These are phyloP conservation scores for Tetrax tetrax DNA, from an alignment of 2,113 vertebrate species.

Conservation along the genomic window DNA sequence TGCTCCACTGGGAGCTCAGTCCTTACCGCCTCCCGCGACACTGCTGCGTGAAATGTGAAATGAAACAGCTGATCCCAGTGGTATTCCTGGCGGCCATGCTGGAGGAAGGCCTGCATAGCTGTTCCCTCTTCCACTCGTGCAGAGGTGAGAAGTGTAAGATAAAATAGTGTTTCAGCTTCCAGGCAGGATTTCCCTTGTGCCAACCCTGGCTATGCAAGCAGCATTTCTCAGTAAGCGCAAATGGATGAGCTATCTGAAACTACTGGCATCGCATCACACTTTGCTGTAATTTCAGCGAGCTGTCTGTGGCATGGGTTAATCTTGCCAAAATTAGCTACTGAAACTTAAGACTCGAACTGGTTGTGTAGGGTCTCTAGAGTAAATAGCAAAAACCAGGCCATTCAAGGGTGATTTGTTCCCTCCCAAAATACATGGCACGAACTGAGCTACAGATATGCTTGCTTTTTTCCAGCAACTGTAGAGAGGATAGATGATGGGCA, in stretches of 20 bases:
- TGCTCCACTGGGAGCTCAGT: background rate
- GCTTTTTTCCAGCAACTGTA: background rate
- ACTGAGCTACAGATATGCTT: background rate
- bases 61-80: background rate
- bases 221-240: background rate
- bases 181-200: rapidly evolving
- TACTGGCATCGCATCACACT: background rate
- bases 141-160: background rate
- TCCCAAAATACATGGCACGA: background rate
- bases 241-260: background rate
- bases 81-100: background rate
- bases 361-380: background rate
- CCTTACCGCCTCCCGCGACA: background rate
- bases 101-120: background rate
- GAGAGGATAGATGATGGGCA: background rate
- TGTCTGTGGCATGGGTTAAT: background rate
- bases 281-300: background rate
- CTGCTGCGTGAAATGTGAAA: background rate
- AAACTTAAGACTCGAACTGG: background rate
- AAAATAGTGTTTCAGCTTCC: background rate
- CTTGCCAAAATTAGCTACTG: background rate
- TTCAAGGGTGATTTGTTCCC: background rate
- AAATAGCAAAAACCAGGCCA: background rate
- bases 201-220: background rate
- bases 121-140: background rate